Base-by-base conservation (phyloP, 2,888 invertebrate species). In the Eupithecia insigniata region DNA sequence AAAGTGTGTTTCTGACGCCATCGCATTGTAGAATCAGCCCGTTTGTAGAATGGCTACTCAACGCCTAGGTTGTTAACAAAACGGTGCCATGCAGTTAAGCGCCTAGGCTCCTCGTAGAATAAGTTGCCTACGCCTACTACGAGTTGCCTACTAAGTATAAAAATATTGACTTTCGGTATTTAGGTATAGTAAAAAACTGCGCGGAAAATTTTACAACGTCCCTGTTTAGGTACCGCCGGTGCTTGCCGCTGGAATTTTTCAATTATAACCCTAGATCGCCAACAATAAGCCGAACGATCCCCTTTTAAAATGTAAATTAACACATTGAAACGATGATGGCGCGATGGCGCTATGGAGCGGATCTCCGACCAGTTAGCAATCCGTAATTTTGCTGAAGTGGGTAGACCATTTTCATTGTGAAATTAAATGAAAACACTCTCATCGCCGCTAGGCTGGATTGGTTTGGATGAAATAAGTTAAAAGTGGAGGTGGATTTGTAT, bases 341-440 rank as follows among this genome's bases (percentile, higher is more conserved):
- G 84, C 85, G 85, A 87, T 85, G 86, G 83, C 84, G 84, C 85
- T 85, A 87, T 85, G 86, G 85, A 87, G 84, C 87, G 87, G n/a
- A 89, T 89, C 79, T 81, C 86, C 85, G 88, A 70, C 84, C 86
- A 86, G 88, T 87, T 90, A 86, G 86, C 79, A 81, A 79, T 83
- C 81, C 78, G 87, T 91, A 91, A 92, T 92, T 91, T 90, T 85
- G 87, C 87, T 86, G 87, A 87, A 85, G 88, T 89, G 88, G 86
- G 87, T 81, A 85, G 85, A 84, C 87, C 88, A 88, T 90, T 91
- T 62, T 91, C 81, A 84, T 86, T 84, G 85, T 87, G 87, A 92
- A 92, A 92, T 92, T 88, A 90, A 92, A 92, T 80, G 92, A 92
- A 92, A 92, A 92, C 92, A 92, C 88, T 87, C 83, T 78, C 80